Base-by-base conservation (phyloP, 2,797 vertebrate species). In the Eulemur coronatus region DNA sequence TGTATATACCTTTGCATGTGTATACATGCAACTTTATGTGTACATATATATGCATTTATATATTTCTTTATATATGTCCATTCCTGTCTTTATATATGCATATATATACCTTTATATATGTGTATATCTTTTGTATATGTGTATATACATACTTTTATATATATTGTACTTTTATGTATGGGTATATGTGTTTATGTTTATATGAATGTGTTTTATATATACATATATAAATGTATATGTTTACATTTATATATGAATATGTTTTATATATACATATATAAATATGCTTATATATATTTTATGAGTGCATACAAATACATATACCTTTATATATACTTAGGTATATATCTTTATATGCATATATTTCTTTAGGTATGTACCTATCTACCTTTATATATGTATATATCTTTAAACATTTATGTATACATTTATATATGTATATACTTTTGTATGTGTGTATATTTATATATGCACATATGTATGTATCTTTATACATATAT, bases 21-120 rank as follows among this genome's bases (percentile, higher is more conserved):
- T 38, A 5, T 38, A 0, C 5, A 38, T 13, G 3, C 7, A 33
- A 28, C 1, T 46, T 8, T 48, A 4, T n/a, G 24, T 59, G 15
- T 63, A 11, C 9, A 2, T 30, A 41, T 72, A 72, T 13, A 43
- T 28, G 12, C 38, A 41, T 24, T 43, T 43, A 24, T 4, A 2
- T 63, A 5, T n/a, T 2, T 63, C 10, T 24, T 43, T 28, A 24
- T 28, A 3, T 63, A 5, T 24, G 12, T 63, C 11, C 4, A 24
- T 48, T 24, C 2, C 43, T 46, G 12, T 0, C 7, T 7, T 35
- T 70, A 28, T 33, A 24, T 15, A 33, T 73, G 14, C 70, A 30
- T 30, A 14, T 57, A n/a, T n/a, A 17, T 57, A 70, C 18, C 17
- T 52, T 70, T 55, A 70, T 30, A 55, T 30, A 61, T 8, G 2